These are phyloP conservation scores for Knipowitschia caucasica DNA, from an alignment of 2,797 vertebrate species.

Conservation along the genomic window DNA sequence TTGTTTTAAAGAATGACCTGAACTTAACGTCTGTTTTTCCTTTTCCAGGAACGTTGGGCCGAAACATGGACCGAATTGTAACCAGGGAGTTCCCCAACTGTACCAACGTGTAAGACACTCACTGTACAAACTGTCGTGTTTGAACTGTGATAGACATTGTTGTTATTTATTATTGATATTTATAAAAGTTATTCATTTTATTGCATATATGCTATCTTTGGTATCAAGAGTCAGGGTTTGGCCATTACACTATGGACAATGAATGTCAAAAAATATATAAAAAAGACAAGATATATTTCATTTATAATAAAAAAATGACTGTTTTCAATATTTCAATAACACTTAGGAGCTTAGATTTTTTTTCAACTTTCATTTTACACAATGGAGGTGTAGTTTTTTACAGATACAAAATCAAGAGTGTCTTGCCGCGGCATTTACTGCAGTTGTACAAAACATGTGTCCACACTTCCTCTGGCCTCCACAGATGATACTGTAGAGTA, in stretches of 20 bases:
- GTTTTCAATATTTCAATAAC: neutral
- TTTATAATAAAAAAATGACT: neutral
- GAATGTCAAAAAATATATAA: slow-evolving; percentile 12
- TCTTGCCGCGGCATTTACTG: neutral
- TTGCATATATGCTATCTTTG: slow-evolving; percentile 45
- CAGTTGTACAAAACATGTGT: neutral
- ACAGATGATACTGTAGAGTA: neutral
- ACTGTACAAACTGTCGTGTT: slow-evolving; percentile 52
- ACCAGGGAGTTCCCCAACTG: slow-evolving; percentile 98
- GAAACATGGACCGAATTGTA: slow-evolving; percentile 83
- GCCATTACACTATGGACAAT: slow-evolving; percentile 36
- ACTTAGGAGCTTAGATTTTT: neutral
- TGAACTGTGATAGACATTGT: slow-evolving; percentile 52
- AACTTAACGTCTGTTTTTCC: too few species aligned
- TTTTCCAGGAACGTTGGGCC: slow-evolving; percentile 83
- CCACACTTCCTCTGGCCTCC: neutral
- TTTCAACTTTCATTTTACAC: neutral
- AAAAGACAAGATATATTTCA: neutral
- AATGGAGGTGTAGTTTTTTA: neutral
- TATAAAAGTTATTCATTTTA: slow-evolving; percentile 13
- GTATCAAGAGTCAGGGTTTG: slow-evolving; percentile 32
- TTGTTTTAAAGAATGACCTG: too few species aligned
- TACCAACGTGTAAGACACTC: slow-evolving; percentile 87
- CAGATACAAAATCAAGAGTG: neutral
- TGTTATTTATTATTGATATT: slow-evolving; percentile 22